Percentiles rank a stretch among this genome's conserved stretches.
Conservation (phyloP, 2,888 invertebrate genomes). For the Eristalis pertinax region DNA sequence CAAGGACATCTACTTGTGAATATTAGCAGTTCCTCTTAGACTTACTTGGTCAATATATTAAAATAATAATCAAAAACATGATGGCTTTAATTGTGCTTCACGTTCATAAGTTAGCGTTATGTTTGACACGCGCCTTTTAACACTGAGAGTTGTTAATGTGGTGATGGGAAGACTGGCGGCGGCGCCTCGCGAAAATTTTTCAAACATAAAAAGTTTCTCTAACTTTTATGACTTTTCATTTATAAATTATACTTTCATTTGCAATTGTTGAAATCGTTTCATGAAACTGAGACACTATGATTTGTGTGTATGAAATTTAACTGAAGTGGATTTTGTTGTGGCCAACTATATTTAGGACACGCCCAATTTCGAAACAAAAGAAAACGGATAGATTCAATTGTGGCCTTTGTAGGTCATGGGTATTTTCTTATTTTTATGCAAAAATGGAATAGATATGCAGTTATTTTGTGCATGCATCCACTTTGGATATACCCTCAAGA, state of each 20-base stretch:
- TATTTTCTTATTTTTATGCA: neutral
- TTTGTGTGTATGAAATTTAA: neutral
- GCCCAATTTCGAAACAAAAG: slow-evolving; percentile 60
- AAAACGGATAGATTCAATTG: slow-evolving; percentile 37
- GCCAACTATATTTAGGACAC: slow-evolving; percentile 40
- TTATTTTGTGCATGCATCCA: neutral
- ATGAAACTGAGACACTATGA: neutral
- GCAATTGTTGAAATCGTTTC: neutral
- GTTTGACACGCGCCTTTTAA: slow-evolving; percentile 20
- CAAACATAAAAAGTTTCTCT: neutral
- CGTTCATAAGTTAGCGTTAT: slow-evolving; percentile 13
- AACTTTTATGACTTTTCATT: neutral
- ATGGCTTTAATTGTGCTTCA: neutral
- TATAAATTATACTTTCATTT: neutral
- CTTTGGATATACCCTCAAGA: neutral
- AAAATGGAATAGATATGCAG: neutral
- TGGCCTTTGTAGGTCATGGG: slow-evolving; percentile 7
- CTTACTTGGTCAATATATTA: slow-evolving; percentile 18
- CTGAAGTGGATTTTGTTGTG: neutral
- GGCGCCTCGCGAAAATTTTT: neutral
- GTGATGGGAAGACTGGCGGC: neutral
- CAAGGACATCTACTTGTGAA: slow-evolving; percentile 10
- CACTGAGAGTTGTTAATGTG: slow-evolving; percentile 12
- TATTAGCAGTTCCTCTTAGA: neutral
- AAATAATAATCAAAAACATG: slow-evolving; percentile 34